Evolutionary conservation across 2,797 vertebrate species (phyloP), one percentile per base, ranked within the genome.

Genomic region (Notamacropus eugenii): DNA sequence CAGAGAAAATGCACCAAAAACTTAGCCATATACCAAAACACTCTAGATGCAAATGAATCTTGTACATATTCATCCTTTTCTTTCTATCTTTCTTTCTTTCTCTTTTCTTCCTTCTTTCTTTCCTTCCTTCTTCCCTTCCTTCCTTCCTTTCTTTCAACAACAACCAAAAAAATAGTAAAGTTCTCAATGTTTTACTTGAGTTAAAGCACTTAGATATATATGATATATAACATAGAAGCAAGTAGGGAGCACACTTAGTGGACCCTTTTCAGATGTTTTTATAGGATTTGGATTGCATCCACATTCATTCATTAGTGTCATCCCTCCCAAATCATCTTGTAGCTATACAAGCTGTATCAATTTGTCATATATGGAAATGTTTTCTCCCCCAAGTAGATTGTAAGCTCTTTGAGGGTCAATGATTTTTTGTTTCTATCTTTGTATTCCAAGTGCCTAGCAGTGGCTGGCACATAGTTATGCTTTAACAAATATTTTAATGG

Each of bases 401-500:
- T 27, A 50, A 87, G 24, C 22, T 46, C 22, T 87, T 87, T 87
- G 40, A 87, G 22, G 40, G 10, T 1, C 40, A 46, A 34, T 24
- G 40, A 46, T 46, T 82, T 82, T 87, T 50, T 4, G 9, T 27
- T 87, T 87, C 50, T 87, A 0, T 27, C 74, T 87, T 87, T 87
- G 22, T 28, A 87, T 50, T 50, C 40, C 40, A 87, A 50, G 22
- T 87, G 24, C 40, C 22, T 87, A 27, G 24, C 8, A 50, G 74
- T 50, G 9, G 12, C 3, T 50, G 74, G 2, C 6, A 24, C 22
- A 12, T 27, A 27, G 74, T 12, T 10, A 11, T 50, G 3, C 24
- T 11, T 87, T 87, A 87, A 92, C 55, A 55, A 8, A 57, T 94
- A 94, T 94, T 62, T 55, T 91, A 22, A 46, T 50, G 40, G 95